Evolutionary conservation across 2,888 invertebrate species (phyloP).

Genomic region (Heteropelma amictum): DNA sequence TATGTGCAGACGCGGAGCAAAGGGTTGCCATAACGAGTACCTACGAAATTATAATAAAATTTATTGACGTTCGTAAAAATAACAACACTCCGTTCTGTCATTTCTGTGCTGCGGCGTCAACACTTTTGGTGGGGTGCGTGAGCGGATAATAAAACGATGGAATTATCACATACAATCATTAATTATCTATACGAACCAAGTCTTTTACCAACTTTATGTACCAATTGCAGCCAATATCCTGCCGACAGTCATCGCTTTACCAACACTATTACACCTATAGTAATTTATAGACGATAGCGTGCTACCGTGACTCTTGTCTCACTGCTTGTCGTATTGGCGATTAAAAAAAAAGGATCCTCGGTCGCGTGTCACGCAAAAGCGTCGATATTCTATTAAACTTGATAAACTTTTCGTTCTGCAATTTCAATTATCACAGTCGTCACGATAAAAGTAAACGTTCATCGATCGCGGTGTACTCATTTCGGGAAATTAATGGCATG

Average conservation of each 20-base stretch:
- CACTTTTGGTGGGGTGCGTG: conserved; percentile 8
- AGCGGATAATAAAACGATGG: conserved; percentile 61
- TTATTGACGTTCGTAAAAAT: conserved; percentile 70
- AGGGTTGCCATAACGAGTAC: conserved; percentile 62
- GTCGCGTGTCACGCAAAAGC: too few species aligned
- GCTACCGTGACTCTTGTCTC: conserved; percentile 20
- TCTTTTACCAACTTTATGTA: conserved; percentile 42
- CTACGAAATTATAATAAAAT: conserved; percentile 59
- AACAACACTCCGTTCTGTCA: conserved; percentile 49
- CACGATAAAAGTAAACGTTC: too few species aligned
- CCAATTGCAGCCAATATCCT: conserved; percentile 46
- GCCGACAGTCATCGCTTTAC: conserved; percentile 15
- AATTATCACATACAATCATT: conserved; percentile 61
- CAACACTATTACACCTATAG: conserved; percentile 32
- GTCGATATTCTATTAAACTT: too few species aligned
- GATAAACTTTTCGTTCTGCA: too few species aligned
- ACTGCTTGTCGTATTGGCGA: background rate
- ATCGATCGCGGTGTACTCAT: too few species aligned
- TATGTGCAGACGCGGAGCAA: conserved; percentile 35
- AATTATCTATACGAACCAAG: conserved; percentile 53
- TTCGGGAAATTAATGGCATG: too few species aligned
- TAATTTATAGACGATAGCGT: conserved; percentile 21
- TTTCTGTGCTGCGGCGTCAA: conserved; percentile 27
- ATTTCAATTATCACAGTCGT: too few species aligned
- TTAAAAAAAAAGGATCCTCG: conserved; percentile 3